Evolutionary conservation across 1,140 invertebrate genomes (phyloP), one percentile per base, ranked within the genome.

Genomic region (Macrosteles quadrilineatus): DNA sequence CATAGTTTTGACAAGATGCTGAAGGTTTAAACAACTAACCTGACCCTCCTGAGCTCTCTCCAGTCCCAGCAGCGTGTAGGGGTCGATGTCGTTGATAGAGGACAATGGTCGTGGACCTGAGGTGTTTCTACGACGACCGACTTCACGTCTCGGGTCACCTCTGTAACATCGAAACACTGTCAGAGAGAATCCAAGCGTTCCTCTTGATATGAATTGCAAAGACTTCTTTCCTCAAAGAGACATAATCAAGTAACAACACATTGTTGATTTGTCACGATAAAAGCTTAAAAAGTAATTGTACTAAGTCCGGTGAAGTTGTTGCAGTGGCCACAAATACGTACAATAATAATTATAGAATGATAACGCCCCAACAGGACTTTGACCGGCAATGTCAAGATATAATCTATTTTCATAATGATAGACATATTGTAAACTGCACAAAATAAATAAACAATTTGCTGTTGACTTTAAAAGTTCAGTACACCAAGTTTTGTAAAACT

Each of bases 1-100:
- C n/a, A n/a, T n/a, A n/a, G n/a, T n/a, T n/a, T n/a, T n/a, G n/a
- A n/a, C n/a, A n/a, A n/a, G n/a, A n/a, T n/a, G n/a, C n/a, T n/a
- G n/a, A n/a, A n/a, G n/a, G n/a, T n/a, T n/a, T n/a, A n/a, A n/a
- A n/a, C n/a, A n/a, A n/a, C n/a, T 43, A 81, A 90, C 88, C 82
- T 91, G 91, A 70, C 93, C 94, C 81, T 95, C 93, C 78, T 92
- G 90, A 45, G 88, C 87, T 80, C 86, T 86, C 77, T 94, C 91
- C 69, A 95, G 85, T 45, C 93, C 93, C 27, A 96, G 79, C 19
- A 93, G 84, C 81, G 93, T 89, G 81, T 93, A 93, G 14, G 93
- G 90, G 85, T 96, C 94, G 47, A 90, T 83, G 82, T 96, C 93
- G 75, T 88, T 92, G 30, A 94, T 91, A 3, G 91, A 85, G 25